Percentiles rank a stretch among this genome's conserved stretches.
Evolutionary conservation across 2,888 invertebrate species (phyloP).

Genomic region (Dioctria rufipes): DNA sequence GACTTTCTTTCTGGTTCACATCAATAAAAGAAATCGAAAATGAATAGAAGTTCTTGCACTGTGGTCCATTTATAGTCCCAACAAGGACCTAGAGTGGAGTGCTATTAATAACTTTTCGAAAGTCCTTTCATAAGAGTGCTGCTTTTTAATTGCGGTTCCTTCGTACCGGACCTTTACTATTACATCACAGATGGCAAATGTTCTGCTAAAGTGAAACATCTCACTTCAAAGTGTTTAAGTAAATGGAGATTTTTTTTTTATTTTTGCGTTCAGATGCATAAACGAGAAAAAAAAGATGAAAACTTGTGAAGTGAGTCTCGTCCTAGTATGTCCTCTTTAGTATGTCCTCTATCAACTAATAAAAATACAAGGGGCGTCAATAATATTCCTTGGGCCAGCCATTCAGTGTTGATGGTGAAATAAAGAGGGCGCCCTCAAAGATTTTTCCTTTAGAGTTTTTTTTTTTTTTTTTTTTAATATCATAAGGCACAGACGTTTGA

Average conservation of each 20-base stretch:
- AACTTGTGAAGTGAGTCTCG: background rate
- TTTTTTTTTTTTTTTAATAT: conserved; percentile 20
- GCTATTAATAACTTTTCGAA: conserved; percentile 35
- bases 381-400: conserved; percentile 5
- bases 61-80: conserved; percentile 28
- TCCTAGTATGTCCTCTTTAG: conserved; percentile 16
- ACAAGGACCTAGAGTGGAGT: background rate
- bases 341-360: conserved; percentile 15
- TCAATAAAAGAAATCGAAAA: conserved; percentile 39
- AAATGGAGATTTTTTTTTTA: conserved; percentile 12
- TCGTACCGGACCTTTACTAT: background rate
- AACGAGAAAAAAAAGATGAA: background rate
- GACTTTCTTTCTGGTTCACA: background rate
- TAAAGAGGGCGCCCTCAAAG: conserved; percentile 34
- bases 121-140: background rate
- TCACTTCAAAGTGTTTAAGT: conserved; percentile 49
- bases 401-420: conserved; percentile 23
- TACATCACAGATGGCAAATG: too few relatives aligned
- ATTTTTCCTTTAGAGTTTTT: conserved; percentile 23
- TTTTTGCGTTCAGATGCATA: background rate
- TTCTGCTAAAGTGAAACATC: conserved; percentile 22
- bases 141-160: conserved; percentile 42
- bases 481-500: conserved; percentile 18
- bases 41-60: conserved; percentile 7
- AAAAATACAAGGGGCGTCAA: conserved; percentile 36